These are phyloP conservation scores for Cosmia trapezina DNA, from an alignment of 2,888 invertebrate genomes.

Conservation along the genomic window DNA sequence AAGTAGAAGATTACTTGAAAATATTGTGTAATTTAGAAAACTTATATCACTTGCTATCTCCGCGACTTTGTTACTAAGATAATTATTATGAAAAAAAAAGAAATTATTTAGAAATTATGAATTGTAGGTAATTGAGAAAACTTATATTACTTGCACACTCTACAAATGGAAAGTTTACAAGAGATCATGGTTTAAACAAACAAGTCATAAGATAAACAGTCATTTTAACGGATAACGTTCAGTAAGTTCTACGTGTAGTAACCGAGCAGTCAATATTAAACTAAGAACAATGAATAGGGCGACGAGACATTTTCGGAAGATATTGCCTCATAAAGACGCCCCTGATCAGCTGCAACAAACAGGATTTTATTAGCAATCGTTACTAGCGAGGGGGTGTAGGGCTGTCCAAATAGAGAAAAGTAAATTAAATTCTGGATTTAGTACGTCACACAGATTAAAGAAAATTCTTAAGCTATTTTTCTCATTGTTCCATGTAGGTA, in stretches of 20 bases:
- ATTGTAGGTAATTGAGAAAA: background rate
- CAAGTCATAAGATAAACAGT: background rate
- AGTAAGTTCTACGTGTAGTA: background rate
- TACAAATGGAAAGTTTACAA: background rate
- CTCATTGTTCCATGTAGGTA: background rate
- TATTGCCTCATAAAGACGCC: conserved; percentile 52
- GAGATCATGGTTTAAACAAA: background rate
- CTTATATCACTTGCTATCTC: background rate
- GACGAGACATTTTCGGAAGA: conserved; percentile 35
- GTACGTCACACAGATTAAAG: background rate
- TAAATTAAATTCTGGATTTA: background rate
- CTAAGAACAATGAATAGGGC: conserved; percentile 31
- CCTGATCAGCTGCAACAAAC: conserved; percentile 52
- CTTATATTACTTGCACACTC: background rate
- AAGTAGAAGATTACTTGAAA: background rate
- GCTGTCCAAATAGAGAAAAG: conserved; percentile 25
- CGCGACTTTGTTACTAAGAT: background rate
- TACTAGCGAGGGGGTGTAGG: conserved; percentile 24
- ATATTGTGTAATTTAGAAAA: background rate
- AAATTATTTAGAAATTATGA: background rate
- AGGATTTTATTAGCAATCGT: conserved; percentile 44
- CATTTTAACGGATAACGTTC: background rate
- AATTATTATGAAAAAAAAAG: too few species aligned
- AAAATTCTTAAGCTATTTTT: background rate
- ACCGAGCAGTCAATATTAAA: conserved; percentile 18